Evolutionary conservation across 2,888 invertebrate species (phyloP).

Genomic region (Drosophila leonis): DNA sequence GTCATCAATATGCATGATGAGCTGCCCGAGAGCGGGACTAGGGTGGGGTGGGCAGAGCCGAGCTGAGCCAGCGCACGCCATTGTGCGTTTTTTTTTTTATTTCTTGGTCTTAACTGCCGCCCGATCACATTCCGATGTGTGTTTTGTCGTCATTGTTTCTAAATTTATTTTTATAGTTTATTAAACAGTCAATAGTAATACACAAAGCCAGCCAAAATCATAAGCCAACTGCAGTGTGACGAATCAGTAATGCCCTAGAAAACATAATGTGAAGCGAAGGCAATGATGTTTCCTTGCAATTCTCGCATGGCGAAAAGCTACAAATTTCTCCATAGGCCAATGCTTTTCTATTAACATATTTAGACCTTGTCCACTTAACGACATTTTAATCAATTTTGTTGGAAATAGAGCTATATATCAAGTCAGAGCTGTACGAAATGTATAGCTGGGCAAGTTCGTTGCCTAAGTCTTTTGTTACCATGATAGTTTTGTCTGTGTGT

Average conservation of each 20-base stretch:
- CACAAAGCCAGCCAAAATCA: slow-evolving; percentile 36
- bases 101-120: slow-evolving; percentile 54
- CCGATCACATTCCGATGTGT: slow-evolving; percentile 77
- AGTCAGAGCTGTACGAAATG: slow-evolving; percentile 8
- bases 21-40: slow-evolving; percentile 26
- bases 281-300: background rate
- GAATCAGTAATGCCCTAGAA: slow-evolving; percentile 23
- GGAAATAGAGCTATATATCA: slow-evolving; percentile 9
- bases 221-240: slow-evolving; percentile 12
- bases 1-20: slow-evolving; percentile 81
- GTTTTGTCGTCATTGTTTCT: slow-evolving; percentile 78
- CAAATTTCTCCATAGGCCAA: background rate
- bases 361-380: background rate
- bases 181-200: slow-evolving; percentile 71
- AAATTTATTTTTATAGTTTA: slow-evolving; percentile 81
- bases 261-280: background rate
- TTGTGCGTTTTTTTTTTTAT: slow-evolving; percentile 52
- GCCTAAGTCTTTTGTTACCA: slow-evolving; percentile 66
- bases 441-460: slow-evolving; percentile 64
- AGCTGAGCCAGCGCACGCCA: slow-evolving; percentile 69
- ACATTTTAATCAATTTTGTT: slow-evolving; percentile 2
- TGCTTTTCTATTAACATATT: background rate
- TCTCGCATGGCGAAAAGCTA: background rate
- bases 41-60: slow-evolving; percentile 19
- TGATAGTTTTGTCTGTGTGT: slow-evolving; percentile 13